Base-by-base conservation (phyloP, 2,797 vertebrate genomes). In the Euthynnus affinis region DNA sequence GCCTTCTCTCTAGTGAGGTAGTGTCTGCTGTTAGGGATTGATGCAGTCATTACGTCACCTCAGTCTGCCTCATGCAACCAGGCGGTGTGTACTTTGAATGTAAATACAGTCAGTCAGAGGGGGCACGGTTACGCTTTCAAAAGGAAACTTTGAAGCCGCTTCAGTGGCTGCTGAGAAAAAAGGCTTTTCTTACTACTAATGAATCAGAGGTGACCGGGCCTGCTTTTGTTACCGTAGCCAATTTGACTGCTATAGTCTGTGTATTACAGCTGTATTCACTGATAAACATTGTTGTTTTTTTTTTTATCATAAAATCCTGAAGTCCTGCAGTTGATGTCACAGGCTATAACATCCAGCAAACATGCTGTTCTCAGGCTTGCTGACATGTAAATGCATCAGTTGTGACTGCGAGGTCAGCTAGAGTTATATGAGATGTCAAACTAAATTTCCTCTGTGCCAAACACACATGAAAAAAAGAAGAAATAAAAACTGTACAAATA, bases 31-130 rank as follows among this genome's bases (percentile, higher is more conserved):
- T 62, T 72, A 29, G 78, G 78, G 82, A 91, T 83, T 87, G 87
- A 93, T 90, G 89, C 84, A 86, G 83, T 88, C 87, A 84, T 94
- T 90, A 91, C 87, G 66, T 94, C 93, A 91, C 71, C 87, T 52
- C 79, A 40, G 87, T 87, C 85, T 84, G 84, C 83, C 83, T 69
- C 66, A 22, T 77, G 78, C 77, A 75, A 40, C 77, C 74, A 74
- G 64, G 64, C 81, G n/a, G 56, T n/a, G 83, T 71, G 81, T 56
- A 74, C 71, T 17, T 27, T 63, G 74, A 86, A 86, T 90, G 79
- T 78, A 80, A 88, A 87, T 75, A 73, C 64, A 61, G 32, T 82
- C 59, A 59, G 56, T 71, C 76, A 29, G 49, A 75, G 68, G 63
- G 32, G 56, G 12, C 52, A 23, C 44, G 76, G 71, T 76, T 57